These are phyloP conservation scores for Yponomeuta plumbellus DNA, from an alignment of 2,888 invertebrate genomes.

Conservation along the genomic window DNA sequence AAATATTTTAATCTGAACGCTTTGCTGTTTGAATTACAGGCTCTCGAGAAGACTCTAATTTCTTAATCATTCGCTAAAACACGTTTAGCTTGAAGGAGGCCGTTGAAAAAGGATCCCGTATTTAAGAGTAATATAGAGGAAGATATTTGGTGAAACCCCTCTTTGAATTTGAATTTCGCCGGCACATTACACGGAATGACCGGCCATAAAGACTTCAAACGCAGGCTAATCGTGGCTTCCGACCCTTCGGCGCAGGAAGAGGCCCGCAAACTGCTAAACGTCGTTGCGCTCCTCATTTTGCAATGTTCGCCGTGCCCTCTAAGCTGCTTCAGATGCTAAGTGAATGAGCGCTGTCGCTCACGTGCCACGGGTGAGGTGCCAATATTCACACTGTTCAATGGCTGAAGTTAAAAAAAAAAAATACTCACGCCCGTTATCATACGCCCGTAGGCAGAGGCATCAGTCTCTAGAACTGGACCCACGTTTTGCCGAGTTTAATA, in stretches of 20 bases:
- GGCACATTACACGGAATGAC: conserved; percentile 66
- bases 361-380: neutral
- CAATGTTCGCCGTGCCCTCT: conserved; percentile 3
- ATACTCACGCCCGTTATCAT: too few relatives aligned
- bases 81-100: conserved; percentile 23
- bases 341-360: neutral
- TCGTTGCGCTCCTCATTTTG: conserved; percentile 2
- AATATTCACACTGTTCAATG: too few relatives aligned
- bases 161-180: conserved; percentile 68
- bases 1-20: neutral
- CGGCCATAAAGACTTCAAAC: conserved; percentile 72
- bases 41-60: conserved; percentile 8
- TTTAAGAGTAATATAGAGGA: conserved; percentile 41
- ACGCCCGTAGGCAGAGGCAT: too few relatives aligned
- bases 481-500: too few relatives aligned
- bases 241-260: conserved; percentile 61
- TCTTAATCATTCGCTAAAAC: conserved; percentile 16
- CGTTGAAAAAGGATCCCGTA: conserved; percentile 34
- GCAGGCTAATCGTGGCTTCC: conserved; percentile 72
- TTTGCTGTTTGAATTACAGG: neutral
- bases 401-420: too few relatives aligned
- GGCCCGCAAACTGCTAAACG: conserved; percentile 48
- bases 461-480: too few relatives aligned
- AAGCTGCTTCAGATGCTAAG: neutral
- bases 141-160: conserved; percentile 50